A percentile compares a stretch with the other conserved stretches of the same genome.
phyloP scores from a whole-genome alignment of 2,888 invertebrate genomes.

The Melipona bicolor region DNA sequence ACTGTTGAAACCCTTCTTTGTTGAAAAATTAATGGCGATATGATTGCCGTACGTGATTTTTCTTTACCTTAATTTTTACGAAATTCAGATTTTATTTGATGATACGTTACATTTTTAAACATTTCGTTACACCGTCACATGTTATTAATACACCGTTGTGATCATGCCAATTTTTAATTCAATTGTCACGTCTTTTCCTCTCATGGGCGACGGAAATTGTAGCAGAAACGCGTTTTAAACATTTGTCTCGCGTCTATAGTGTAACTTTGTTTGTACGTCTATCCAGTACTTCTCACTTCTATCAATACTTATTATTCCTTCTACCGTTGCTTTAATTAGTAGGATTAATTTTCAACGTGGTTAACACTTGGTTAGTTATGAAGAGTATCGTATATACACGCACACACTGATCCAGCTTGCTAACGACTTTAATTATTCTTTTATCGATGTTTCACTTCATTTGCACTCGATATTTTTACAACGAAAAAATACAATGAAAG shows the following conservation, averaged over 20 bases:
- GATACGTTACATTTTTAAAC: background rate
- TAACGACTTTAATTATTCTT: conserved; percentile 1
- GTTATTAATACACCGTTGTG: background rate
- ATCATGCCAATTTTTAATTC: background rate
- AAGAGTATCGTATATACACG: background rate
- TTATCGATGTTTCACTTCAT: background rate
- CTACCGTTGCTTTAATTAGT: background rate
- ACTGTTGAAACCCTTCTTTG: background rate
- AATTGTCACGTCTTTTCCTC: background rate
- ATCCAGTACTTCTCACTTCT: background rate
- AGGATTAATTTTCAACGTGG: background rate
- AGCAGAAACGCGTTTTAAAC: no score
- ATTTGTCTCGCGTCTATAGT: background rate
- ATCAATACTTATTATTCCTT: background rate
- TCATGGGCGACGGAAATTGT: background rate
- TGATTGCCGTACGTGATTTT: no score
- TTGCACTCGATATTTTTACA: background rate
- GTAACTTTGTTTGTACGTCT: background rate
- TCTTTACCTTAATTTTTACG: no score
- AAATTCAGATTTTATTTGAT: no score
- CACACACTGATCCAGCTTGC: background rate
- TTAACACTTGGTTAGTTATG: conserved; percentile 3
- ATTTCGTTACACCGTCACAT: background rate
- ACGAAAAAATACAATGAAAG: background rate
- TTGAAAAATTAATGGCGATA: background rate